Conservation (phyloP, 2,888 invertebrate species). For the Cephus pygmeus region DNA sequence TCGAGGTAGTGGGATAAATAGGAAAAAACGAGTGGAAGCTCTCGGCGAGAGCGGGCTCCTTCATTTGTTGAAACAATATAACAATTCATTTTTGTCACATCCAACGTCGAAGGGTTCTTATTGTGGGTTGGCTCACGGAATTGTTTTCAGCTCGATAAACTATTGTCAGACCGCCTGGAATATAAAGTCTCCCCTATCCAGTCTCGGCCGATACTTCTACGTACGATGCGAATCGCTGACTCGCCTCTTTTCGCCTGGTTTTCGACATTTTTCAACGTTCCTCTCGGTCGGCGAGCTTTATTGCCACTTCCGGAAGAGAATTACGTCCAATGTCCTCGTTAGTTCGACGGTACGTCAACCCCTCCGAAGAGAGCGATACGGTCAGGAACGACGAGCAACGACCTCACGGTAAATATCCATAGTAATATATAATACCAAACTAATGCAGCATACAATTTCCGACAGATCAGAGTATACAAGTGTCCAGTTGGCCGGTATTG, state of each 20-base stretch:
- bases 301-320: background rate
- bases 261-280: background rate
- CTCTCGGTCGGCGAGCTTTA: background rate
- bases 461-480: background rate
- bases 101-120: conserved; percentile 53
- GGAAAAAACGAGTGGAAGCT: conserved; percentile 16
- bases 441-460: background rate
- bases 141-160: conserved; percentile 44
- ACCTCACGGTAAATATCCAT: background rate
- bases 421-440: background rate
- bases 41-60: conserved; percentile 36
- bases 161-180: conserved; percentile 36
- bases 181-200: background rate
- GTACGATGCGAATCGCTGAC: background rate
- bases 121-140: conserved; percentile 42
- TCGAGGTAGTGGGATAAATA: conserved; percentile 10
- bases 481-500: background rate
- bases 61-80: conserved; percentile 64
- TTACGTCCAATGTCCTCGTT: background rate
- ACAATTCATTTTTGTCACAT: conserved; percentile 64
- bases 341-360: background rate
- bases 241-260: background rate
- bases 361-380: conserved; percentile 1
- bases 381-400: conserved; percentile 34
- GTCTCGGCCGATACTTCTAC: background rate